These are phyloP conservation scores for Oeneis ivallda DNA, from an alignment of 2,888 invertebrate species.

Conservation along the genomic window DNA sequence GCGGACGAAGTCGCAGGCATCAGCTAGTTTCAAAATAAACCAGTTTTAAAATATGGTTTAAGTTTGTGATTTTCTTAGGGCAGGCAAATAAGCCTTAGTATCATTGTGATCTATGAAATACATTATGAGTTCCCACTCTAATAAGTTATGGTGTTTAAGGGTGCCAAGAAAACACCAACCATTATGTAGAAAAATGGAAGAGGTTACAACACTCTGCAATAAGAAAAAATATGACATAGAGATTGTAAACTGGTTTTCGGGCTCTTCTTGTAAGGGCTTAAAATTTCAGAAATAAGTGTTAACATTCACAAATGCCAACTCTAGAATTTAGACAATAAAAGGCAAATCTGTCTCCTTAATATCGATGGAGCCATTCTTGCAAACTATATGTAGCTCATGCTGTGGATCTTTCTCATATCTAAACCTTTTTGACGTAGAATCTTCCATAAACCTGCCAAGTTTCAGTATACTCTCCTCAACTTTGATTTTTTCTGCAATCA, in stretches of 20 bases:
- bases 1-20: too few species aligned
- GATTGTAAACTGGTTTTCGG: background rate
- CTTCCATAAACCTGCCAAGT: conserved; percentile 74
- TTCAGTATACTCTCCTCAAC: conserved; percentile 74
- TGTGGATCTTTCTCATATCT: conserved; percentile 69
- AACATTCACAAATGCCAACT: background rate
- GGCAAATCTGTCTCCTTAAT: conserved; percentile 69
- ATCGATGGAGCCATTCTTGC: conserved; percentile 78
- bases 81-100: too few species aligned
- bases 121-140: too few species aligned
- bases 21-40: background rate
- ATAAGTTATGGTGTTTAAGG: too few species aligned
- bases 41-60: background rate
- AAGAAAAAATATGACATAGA: background rate
- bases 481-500: conserved; percentile 76
- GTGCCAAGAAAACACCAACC: too few species aligned
- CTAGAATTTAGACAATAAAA: conserved; percentile 55
- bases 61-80: too few species aligned
- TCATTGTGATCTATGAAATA: too few species aligned
- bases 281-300: background rate
- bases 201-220: too few species aligned
- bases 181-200: too few species aligned
- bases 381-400: conserved; percentile 74
- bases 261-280: background rate
- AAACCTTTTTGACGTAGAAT: conserved; percentile 72